Conservation (phyloP, 2,888 invertebrate species). For the Dicranocentrus wangi region DNA sequence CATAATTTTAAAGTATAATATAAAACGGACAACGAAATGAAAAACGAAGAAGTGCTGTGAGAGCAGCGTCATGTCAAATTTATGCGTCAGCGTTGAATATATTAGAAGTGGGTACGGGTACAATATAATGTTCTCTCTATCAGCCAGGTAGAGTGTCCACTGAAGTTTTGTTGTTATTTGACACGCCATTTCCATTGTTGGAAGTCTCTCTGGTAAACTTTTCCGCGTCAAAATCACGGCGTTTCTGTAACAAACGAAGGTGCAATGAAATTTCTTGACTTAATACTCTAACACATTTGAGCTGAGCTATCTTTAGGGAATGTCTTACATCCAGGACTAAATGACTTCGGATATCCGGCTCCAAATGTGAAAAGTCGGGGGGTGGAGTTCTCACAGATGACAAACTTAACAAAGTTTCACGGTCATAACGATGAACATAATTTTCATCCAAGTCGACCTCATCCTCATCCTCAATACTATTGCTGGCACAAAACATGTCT, state of each 20-base stretch:
- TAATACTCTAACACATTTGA: too few relatives aligned
- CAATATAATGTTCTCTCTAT: slow-evolving; percentile 3
- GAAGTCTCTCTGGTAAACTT: slow-evolving; percentile 54
- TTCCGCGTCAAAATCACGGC: slow-evolving; percentile 52
- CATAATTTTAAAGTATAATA: too few relatives aligned
- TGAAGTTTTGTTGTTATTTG: slow-evolving; percentile 20
- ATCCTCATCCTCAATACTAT: slow-evolving; percentile 57
- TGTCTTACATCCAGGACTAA: slow-evolving; percentile 66
- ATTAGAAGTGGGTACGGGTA: too few relatives aligned
- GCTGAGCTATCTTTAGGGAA: too few relatives aligned
- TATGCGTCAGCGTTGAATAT: too few relatives aligned
- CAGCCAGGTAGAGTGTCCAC: slow-evolving; percentile 34
- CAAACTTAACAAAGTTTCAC: slow-evolving; percentile 64
- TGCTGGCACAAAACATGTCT: slow-evolving; percentile 61
- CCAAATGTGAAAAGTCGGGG: slow-evolving; percentile 69
- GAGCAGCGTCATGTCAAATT: background rate
- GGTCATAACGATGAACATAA: slow-evolving; percentile 56
- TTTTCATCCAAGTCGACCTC: slow-evolving; percentile 28
- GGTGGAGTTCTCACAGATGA: slow-evolving; percentile 41
- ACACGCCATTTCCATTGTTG: background rate
- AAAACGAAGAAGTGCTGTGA: background rate
- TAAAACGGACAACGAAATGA: background rate
- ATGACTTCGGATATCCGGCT: slow-evolving; percentile 58
- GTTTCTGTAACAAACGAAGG: too few relatives aligned
- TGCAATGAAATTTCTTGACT: too few relatives aligned